These are phyloP conservation scores for Aratinga solstitialis DNA, from an alignment of 2,797 vertebrate species.

Conservation along the genomic window DNA sequence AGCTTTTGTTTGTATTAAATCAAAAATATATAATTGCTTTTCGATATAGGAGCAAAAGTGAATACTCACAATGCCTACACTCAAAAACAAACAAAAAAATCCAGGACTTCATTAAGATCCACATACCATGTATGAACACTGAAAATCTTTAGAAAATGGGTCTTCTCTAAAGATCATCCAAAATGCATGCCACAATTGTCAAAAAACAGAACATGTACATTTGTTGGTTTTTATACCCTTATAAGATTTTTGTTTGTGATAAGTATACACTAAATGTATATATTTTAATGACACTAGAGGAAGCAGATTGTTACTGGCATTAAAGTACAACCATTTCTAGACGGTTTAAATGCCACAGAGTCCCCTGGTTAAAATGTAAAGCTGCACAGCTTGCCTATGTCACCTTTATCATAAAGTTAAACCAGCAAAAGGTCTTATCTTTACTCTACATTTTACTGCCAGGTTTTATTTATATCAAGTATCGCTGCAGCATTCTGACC, in stretches of 20 bases:
- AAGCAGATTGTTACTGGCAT: constrained; percentile 96
- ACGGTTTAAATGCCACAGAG: constrained; percentile 99
- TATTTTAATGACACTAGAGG: constrained; percentile 87
- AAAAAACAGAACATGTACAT: constrained; percentile 81
- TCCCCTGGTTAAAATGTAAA: constrained; percentile 98
- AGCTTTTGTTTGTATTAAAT: constrained; percentile 65
- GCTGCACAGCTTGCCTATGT: constrained; percentile 96
- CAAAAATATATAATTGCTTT: constrained; percentile 71
- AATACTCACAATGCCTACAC: constrained; percentile 81
- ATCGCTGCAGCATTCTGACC: constrained; percentile 98
- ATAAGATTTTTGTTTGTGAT: constrained; percentile 76
- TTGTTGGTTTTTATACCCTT: constrained; percentile 74
- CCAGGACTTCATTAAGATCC: constrained; percentile 78
- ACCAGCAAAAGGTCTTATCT: constrained; percentile 81
- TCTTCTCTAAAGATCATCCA: constrained; percentile 76
- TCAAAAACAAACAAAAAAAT: constrained; percentile 64
- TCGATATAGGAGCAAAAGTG: constrained; percentile 78
- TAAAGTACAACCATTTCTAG: constrained; percentile 95
- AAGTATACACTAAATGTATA: constrained; percentile 81
- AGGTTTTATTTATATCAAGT: constrained; percentile 91
- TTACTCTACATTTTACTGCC: constrained; percentile 88
- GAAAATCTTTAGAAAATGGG: constrained; percentile 77
- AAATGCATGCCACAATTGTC: constrained; percentile 80
- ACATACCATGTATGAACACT: constrained; percentile 81
- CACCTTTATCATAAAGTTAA: constrained; percentile 83